Conservation (phyloP, 2,797 vertebrate species). For the Myotis vivesi region DNA sequence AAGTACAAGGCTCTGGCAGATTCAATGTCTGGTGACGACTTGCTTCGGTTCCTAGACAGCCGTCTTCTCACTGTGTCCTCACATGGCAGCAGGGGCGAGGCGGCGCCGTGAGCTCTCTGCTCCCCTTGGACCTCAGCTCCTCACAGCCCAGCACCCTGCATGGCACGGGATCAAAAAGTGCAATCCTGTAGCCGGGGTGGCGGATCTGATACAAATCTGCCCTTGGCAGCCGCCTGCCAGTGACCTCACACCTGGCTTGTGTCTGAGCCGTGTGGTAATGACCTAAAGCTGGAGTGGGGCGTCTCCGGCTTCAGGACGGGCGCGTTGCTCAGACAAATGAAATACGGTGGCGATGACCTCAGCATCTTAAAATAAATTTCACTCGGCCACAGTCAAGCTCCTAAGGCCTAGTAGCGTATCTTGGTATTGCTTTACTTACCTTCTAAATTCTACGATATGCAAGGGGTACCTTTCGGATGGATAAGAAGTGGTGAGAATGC, state of each 20-base stretch:
- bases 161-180: rapidly evolving
- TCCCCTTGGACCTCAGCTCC: rapidly evolving
- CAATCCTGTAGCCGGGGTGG: rapidly evolving
- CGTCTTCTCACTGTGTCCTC: not conserved
- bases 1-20: not conserved
- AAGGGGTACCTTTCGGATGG: rapidly evolving
- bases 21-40: not conserved
- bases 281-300: not conserved
- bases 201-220: rapidly evolving
- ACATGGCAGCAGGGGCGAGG: too few relatives aligned
- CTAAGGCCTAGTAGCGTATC: not conserved
- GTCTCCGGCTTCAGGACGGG: not conserved
- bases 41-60: not conserved
- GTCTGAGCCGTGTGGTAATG: not conserved
- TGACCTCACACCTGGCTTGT: conserved; percentile 28
- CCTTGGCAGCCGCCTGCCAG: not conserved
- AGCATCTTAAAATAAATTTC: not conserved
- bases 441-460: rapidly evolving
- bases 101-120: not conserved
- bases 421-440: rapidly evolving
- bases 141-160: not conserved
- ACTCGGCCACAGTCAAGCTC: rapidly evolving
- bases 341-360: not conserved
- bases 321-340: not conserved
- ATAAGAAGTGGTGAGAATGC: rapidly evolving